phyloP scores from a whole-genome alignment of 2,113 vertebrate genomes.

The Bungarus multicinctus region DNA sequence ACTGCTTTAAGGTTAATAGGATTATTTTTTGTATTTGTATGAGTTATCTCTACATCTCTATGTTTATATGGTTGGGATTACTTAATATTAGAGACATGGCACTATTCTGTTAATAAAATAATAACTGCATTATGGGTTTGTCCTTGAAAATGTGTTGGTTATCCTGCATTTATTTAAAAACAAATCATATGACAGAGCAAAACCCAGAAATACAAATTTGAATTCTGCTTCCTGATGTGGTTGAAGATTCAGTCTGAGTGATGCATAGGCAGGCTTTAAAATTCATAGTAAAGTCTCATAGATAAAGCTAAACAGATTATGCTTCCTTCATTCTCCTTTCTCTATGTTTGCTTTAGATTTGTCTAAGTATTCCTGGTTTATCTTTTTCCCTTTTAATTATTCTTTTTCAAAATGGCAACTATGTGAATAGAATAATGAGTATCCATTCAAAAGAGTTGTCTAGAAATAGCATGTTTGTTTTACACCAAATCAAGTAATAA shows the following conservation, averaged over 20 bases:
- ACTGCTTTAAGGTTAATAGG: not conserved
- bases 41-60: not conserved
- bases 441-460: not conserved
- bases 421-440: not conserved
- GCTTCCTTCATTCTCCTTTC: conserved; percentile 15
- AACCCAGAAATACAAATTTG: conserved; percentile 28
- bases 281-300: conserved; percentile 28
- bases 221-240: conserved; percentile 24
- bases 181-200: conserved; percentile 21
- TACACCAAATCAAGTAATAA: not conserved
- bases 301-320: conserved; percentile 29
- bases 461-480: conserved; percentile 1
- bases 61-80: too few species aligned
- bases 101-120: not conserved
- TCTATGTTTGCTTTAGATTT: conserved; percentile 25
- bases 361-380: conserved; percentile 8
- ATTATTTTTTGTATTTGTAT: not conserved
- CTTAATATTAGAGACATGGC: not conserved
- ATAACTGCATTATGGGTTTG: not conserved
- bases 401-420: not conserved
- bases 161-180: conserved; percentile 33
- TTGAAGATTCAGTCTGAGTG: conserved; percentile 32
- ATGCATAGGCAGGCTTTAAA: conserved; percentile 33
- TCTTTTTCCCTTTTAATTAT: conserved; percentile 6
- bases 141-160: conserved; percentile 24